Conservation (phyloP, 2,113 vertebrate genomes). For the Grammomys surdaster region DNA sequence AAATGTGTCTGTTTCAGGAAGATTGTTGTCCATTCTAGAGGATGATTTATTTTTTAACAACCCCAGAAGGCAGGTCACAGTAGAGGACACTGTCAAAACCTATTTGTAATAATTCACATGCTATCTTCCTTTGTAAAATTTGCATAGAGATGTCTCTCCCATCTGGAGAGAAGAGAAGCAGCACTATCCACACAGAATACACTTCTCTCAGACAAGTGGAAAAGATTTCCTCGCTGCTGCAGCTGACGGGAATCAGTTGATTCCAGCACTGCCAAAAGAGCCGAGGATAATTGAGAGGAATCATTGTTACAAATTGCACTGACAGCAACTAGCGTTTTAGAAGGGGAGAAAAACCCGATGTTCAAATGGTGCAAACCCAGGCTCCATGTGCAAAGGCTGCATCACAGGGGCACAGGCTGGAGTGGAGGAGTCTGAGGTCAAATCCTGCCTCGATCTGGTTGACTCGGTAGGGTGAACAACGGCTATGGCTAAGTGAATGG, state of each 20-base stretch:
- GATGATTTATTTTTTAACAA: neutral
- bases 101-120: neutral
- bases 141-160: neutral
- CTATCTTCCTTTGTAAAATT: neutral
- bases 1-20: neutral
- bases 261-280: neutral
- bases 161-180: neutral
- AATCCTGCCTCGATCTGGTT: neutral
- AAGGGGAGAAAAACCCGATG: fast-evolving
- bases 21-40: neutral
- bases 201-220: neutral
- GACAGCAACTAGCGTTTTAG: neutral
- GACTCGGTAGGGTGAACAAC: neutral
- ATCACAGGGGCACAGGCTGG: neutral
- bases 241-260: neutral
- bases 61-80: neutral
- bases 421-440: neutral
- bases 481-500: neutral
- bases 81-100: neutral
- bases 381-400: neutral
- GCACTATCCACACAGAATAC: neutral
- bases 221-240: neutral
- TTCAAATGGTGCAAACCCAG: neutral
- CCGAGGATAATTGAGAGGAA: constrained; percentile 21
- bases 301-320: constrained; percentile 11